Evolutionary conservation across 2,113 vertebrate species (phyloP), one percentile per base, ranked within the genome.

Genomic region (Echinops telfairi): DNA sequence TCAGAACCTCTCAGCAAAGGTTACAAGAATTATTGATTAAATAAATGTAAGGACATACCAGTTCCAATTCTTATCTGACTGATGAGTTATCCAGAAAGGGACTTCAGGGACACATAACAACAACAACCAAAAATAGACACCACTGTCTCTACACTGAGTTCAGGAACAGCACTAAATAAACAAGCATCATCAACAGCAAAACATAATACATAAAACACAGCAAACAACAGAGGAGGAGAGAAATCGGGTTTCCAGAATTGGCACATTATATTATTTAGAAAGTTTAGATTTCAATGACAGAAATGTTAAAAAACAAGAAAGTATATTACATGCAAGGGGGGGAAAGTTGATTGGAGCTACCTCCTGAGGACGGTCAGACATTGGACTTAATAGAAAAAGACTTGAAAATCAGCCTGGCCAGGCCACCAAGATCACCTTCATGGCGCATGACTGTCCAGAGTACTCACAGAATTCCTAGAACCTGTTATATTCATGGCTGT

Each of bases 241-340:
- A 15, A 62, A 31, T 36, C 31, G 80, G n/a, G 16, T 71, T 83
- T 94, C 25, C 10, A 83, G 47, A 88, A 76, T 31, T 36, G 6
- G 14, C 19, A 38, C 25, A 12, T 77, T 78, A 60, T 1, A 86
- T 40, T 60, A 68, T 83, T 86, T 83, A 43, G 70, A 94, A 62
- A 62, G 29, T 78, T 53, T 6, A 53, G 47, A 53, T 89, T 47
- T 93, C 53, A 80, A 36, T 1, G 47, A 81, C 80, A 91, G 31
- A 15, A 0, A 60, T 76, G 43, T 58, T 66, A 92, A 86, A 20
- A 94, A 90, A 90, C 10, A 79, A 47, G n/a, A 68, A 94, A 92
- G 14, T 75, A 58, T 76, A 64, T 33, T 22, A 31, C 33, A 92
- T 6, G 38, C 10, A 3, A 4, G 4, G 17, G 36, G 22, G 31